Percentiles rank a stretch among this genome's conserved stretches.
Conservation (phyloP, 2,888 invertebrate genomes). For the Chaetogeoica ovagalla region DNA sequence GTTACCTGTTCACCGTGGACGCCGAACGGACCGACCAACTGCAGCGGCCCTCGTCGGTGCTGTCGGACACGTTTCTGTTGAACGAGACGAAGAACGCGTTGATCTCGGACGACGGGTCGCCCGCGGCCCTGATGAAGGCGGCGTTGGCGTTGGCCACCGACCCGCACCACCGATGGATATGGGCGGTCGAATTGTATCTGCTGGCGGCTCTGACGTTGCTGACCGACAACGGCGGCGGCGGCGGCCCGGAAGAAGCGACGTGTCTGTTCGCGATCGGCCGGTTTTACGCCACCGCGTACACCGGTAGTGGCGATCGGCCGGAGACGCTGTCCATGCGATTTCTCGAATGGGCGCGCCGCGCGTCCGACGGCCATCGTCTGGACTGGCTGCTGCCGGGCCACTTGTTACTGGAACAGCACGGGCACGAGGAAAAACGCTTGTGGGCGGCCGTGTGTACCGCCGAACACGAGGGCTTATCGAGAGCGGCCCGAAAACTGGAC, state of each 20-base stretch:
- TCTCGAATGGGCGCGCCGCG: neutral
- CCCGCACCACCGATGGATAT: neutral
- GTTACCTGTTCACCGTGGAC: neutral
- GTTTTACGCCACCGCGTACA: neutral
- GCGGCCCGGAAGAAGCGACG: slow-evolving; percentile 1
- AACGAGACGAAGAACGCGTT: neutral
- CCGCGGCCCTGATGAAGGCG: neutral
- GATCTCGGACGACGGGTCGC: neutral
- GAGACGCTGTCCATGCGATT: neutral
- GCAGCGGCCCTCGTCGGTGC: neutral
- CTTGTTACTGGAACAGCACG: neutral
- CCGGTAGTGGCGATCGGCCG: neutral
- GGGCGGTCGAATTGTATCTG: slow-evolving; percentile 1
- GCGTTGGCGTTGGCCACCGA: neutral
- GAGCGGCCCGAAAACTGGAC: neutral
- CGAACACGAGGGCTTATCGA: neutral
- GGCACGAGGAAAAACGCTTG: neutral
- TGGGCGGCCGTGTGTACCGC: slow-evolving; percentile 5
- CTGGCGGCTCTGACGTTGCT: neutral
- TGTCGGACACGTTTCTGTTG: neutral
- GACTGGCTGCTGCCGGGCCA: neutral
- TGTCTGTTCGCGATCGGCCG: neutral
- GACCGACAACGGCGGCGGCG: neutral
- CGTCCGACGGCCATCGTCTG: neutral
- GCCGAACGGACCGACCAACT: neutral